These are phyloP conservation scores for Boulengeromyrus knoepffleri DNA, from an alignment of 2,113 vertebrate genomes.

Conservation along the genomic window DNA sequence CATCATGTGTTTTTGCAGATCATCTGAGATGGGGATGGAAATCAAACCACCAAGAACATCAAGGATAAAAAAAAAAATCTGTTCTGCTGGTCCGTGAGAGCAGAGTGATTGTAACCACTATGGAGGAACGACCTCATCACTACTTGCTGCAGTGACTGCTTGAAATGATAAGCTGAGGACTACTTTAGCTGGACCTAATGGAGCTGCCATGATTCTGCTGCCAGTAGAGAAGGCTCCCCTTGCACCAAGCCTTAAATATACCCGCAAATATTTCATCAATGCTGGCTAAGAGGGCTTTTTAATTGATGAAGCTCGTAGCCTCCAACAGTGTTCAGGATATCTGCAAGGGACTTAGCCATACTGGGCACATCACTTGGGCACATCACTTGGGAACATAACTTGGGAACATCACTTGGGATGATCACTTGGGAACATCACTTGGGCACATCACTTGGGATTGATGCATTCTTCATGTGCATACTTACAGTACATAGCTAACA, in stretches of 20 bases:
- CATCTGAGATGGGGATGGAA: not conserved
- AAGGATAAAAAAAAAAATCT: not conserved
- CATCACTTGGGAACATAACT: not conserved
- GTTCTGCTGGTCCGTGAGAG: not conserved
- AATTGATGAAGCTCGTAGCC: not conserved
- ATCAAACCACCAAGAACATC: not conserved
- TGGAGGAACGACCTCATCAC: conserved; percentile 16
- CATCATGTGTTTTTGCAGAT: not conserved
- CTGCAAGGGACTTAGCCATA: not conserved
- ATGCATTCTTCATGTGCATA: not conserved
- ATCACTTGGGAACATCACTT: too few relatives aligned
- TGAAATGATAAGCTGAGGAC: not conserved
- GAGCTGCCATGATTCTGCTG: not conserved
- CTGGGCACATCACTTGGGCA: not conserved
- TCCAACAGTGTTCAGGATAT: not conserved
- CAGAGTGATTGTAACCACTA: not conserved
- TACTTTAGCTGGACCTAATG: not conserved
- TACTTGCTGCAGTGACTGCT: not conserved
- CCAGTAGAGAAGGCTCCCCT: not conserved
- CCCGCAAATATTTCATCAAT: not conserved
- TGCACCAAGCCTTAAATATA: not conserved
- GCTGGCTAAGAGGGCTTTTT: not conserved
- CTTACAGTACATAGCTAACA: not conserved
- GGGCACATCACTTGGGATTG: not conserved
- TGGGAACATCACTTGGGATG: too few relatives aligned